Evolutionary conservation across 2,113 vertebrate species (phyloP), one percentile per base, ranked within the genome.

Genomic region (Eurypyga helias): DNA sequence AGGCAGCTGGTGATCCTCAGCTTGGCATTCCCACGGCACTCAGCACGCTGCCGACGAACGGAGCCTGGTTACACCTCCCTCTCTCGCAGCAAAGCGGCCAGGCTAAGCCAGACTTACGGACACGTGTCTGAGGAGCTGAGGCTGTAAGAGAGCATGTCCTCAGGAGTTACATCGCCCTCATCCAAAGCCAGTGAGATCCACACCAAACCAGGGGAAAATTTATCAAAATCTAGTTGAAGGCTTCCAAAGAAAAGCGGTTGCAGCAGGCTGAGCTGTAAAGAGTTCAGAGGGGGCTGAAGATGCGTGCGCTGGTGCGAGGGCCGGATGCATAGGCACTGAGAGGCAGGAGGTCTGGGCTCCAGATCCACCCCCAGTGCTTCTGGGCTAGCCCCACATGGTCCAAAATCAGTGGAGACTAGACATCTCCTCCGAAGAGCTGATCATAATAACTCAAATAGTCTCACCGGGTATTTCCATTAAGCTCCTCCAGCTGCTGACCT

Each of bases 51-150:
- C n/a, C 54, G 29, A 80, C 8, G 21, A 25, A 31, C 5, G 3
- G 70, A 33, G n/a, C 52, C 29, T 17, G 3, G 46, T 20, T n/a
- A 43, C 1, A 10, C 28, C 52, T 31, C 55, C 49, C 20, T 49
- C 55, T 17, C 48, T 17, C 9, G 13, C 21, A 52, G 67, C 48
- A 10, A 25, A 46, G 49, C 36, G 17, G 33, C 43, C 43, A 8
- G 70, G 36, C 41, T 29, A 7, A 10, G 29, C 55, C 24, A 2
- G 55, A 33, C 7, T 28, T 34, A 7, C 24, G 12, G 70, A 43
- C 38, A 33, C 6, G 9, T 12, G 6, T 0, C 3, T 3, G 52
- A 24, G 34, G 21, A 33, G 38, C 6, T 2, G 20, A 43, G 49
- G 65, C n/a, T 7, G 54, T 6, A 13, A 58, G 36, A 24, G 58